Base-by-base conservation (phyloP, 2,888 invertebrate species). In the Muschampia plurimacula region DNA sequence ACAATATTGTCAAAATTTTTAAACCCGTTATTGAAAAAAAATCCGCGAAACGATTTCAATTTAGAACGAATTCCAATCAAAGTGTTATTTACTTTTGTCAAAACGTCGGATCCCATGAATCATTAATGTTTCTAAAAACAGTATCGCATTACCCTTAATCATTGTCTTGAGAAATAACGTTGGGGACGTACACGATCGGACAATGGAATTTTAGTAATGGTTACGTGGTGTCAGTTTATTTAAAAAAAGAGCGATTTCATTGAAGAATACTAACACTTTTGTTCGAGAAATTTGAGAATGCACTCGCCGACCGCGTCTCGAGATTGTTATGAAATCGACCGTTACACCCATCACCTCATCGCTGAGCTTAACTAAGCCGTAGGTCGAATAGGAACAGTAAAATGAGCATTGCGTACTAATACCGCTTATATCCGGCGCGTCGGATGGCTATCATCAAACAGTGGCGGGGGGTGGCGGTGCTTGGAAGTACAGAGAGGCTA, bases 381-480 rank as follows among this genome's bases (percentile, higher is more conserved):
- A 86, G 88, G 85, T 75, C 80, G 82, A 75, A 83, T 89, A 89
- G 86, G 85, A 81, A 67, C 67, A 67, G 63, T 67, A 72, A 80
- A 81, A 82, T 82, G 84, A 67, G 72, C 72, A 72, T 69, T 68
- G 68, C 68, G 86, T 83, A 93, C 92, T 92, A 93, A 93, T 91
- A 86, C 88, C 88, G 92, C 93, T 92, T 84, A 78, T 82, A 78
- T 80, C 79, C 88, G 88, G 83, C 89, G 89, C 89, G 88, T 82
- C 88, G 89, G 89, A 85, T 84, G 90, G 86, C 87, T 87, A 87
- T 88, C 91, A 87, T 87, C 89, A 88, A 82, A 83, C 77, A 81
- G 77, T 81, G 81, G 81, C 84, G 93, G 93, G 93, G 93, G 93
- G 93, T 93, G 93, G 93, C 93, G 94, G 93, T 93, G 93, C 93